Evolutionary conservation across 1,140 invertebrate species (phyloP), one percentile per base, ranked within the genome.

Genomic region (Formica selysi): DNA sequence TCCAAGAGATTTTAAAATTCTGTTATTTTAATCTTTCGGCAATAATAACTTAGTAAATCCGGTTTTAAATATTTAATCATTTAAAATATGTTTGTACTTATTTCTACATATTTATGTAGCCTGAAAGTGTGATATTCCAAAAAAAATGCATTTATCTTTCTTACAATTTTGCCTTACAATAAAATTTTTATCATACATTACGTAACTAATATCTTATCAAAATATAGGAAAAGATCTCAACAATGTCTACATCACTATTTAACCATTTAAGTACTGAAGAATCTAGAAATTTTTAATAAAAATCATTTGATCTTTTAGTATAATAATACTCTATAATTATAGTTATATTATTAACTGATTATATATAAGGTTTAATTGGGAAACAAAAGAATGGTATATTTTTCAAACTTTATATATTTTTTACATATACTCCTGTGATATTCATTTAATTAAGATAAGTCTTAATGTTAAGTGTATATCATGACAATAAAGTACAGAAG

Each of bases 181-280:
- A 1, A 36, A 22, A 1, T 19, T 19, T 79, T 67, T 32, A 48
- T 36, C 4, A 16, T 11, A 41, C 1, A 51, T 86, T 70, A 80
- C 44, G 7, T 16, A 29, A 84, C 13, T 6, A 61, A 68, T n/a
- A 70, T 67, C 67, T n/a, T 65, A 64, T 44, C 68, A n/a, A 74
- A 29, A 26, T 48, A 48, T 26, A 48, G 1, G 3, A 48, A 51
- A 26, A n/a, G 3, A 3, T 41, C 16, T n/a, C 11, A 36, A 64
- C 1, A 41, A 2, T 26, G 11, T n/a, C 5, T 19, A 65, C 0
- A 44, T 2, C 1, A 22, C 8, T 67, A 44, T 13, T 22, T 41
- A 67, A 67, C 4, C 3, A 41, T 41, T 41, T 38, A 5, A 67
- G 22, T 67, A 67, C n/a, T 16, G 44, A 16, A 64, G 22, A 22